Evolutionary conservation across 2,888 invertebrate species (phyloP), one percentile per base, ranked within the genome.

Genomic region (Pseudococcus jackbeardsleyi): DNA sequence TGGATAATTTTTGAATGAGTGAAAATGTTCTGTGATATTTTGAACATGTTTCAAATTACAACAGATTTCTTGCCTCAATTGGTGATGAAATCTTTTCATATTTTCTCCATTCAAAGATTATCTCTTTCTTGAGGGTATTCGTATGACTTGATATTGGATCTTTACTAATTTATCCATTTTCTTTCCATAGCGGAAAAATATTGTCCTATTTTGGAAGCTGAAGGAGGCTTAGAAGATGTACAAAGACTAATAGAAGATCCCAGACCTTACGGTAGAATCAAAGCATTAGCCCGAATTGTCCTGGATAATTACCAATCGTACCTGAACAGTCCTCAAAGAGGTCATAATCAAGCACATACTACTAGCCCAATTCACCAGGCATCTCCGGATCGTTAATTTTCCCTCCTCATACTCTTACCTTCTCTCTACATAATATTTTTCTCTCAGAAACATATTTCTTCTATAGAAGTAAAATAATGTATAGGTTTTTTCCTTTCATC

Each of bases 141-240:
- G 33, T 12, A 72, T 89, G 26, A 39, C 26, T 2, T 33, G 1
- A 33, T 33, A 33, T 33, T 33, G 26, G 26, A 33, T 33, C 26
- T 33, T 33, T 33, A 3, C 12, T 54, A 54, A 54, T 54, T 15
- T 54, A 15, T 54, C 54, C 2, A 17, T 54, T 54, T 15, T 54
- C 4, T 33, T 15, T 72, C 19, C 48, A 39, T 92, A 98, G 98
- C 98, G 68, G 95, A 95, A 89, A 98, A 98, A 92, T 99, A 99
- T 92, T 99, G 98, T 92, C 93, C 93, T 89, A 93, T 98, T 91
- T 95, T 99, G 79, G 95, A 96, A 90, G 93, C 94, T 79, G 99
- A 99, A 92, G 96, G 96, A 54, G 99, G 99, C 0, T 91, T 97
- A 86, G 92, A 93, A 68, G 93, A 97, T 89, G 93, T 99, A 72